Conservation (phyloP, 2,888 invertebrate species). For the Heliconius cydno region DNA sequence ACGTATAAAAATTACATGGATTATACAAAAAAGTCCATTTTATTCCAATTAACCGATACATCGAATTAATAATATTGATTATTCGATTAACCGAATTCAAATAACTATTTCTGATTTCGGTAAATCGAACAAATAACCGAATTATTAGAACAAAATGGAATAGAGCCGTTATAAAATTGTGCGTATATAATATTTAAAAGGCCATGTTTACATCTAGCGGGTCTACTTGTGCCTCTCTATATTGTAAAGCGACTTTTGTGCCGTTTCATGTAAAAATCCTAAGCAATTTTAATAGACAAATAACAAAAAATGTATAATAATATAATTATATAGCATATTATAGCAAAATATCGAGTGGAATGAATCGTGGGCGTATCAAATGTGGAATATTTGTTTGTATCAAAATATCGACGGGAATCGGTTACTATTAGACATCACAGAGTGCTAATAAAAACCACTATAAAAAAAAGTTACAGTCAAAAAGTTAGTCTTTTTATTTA, state of each 20-base stretch:
- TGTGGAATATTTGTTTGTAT: conserved; percentile 45
- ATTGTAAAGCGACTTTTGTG: conserved; percentile 48
- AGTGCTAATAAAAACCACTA: conserved; percentile 2
- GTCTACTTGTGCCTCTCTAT: conserved; percentile 44
- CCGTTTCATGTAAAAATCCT: conserved; percentile 49
- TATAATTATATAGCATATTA: conserved; percentile 63
- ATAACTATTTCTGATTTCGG: background rate
- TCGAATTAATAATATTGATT: background rate
- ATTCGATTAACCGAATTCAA: background rate
- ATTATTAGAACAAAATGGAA: conserved; percentile 3
- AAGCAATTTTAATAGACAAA: conserved; percentile 69
- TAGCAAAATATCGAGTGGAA: conserved; percentile 80
- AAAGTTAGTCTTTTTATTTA: conserved; percentile 8
- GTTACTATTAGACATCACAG: conserved; percentile 41
- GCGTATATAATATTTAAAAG: conserved; percentile 51
- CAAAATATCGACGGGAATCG: conserved; percentile 41
- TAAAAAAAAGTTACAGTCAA: background rate
- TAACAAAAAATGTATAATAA: conserved; percentile 62
- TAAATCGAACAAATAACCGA: background rate
- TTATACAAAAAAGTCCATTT: conserved; percentile 52
- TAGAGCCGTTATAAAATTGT: conserved; percentile 52
- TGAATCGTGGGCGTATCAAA: conserved; percentile 73
- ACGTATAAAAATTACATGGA: conserved; percentile 55
- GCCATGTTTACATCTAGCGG: conserved; percentile 52
- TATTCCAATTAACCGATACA: background rate